Evolutionary conservation across 2,797 vertebrate genomes (phyloP), one percentile per base, ranked within the genome.

Genomic region (Pristis pectinata): DNA sequence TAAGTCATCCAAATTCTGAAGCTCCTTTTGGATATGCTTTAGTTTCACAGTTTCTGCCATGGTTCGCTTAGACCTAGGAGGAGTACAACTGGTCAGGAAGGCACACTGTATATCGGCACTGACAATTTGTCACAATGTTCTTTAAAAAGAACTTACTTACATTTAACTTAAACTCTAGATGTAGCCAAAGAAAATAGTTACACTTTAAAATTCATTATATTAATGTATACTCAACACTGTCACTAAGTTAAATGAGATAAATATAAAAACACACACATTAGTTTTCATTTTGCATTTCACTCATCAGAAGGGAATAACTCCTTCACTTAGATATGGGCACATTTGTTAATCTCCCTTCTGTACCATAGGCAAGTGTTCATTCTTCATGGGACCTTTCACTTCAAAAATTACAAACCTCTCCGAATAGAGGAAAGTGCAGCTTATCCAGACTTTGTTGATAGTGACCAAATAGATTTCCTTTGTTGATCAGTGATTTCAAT

Each of bases 1-100:
- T 97, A 99, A 98, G 96, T 99, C 98, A 95, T 99, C 99, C 92
- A 99, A 97, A 44, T 98, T 97, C 96, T 99, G 99, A 6, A 99
- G 97, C 95, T 99, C 98, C 95, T 97, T 98, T 97, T 99, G 98
- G 96, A 99, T 98, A 94, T 98, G 97, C 95, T 98, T 98, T 74
- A 99, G 97, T 96, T 99, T 99, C 95, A 98, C 96, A 0, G 98
- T 97, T 96, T 99, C 99, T 0, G 98, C 99, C 94, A 98, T 98
- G 64, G 99, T 99, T 97, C 98, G 98, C 96, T 98, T 98, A 94
- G 99, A 99, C 96, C 99, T 99, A 94, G 95, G 95, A 96, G 95
- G 95, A 95, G 72, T 49, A 93, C 80, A 24, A 80, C 56, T 95
- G 95, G 17, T 94, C 44, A 94, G 41, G 27, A 94, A 27, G 30